phyloP scores from a whole-genome alignment of 2,888 invertebrate species.

The Tachina grossa region DNA sequence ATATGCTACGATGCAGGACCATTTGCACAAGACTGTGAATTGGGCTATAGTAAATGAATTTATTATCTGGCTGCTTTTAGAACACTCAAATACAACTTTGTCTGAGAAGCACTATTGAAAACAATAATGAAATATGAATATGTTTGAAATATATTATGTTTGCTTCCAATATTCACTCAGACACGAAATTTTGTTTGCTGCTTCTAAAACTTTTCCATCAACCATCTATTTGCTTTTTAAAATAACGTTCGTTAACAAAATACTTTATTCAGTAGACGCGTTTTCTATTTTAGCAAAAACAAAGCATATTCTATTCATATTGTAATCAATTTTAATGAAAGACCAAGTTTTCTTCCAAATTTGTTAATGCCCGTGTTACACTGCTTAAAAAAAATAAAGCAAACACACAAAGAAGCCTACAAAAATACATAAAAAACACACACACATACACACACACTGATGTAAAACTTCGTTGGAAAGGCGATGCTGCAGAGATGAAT shows the following conservation, averaged over 20 bases:
- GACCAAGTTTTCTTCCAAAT: conserved; percentile 45
- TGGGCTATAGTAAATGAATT: no score
- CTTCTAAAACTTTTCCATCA: neutral
- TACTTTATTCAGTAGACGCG: neutral
- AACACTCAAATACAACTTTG: no score
- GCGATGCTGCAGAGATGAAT: neutral
- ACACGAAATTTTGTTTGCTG: neutral
- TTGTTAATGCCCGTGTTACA: neutral
- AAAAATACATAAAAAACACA: neutral
- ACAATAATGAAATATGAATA: no score
- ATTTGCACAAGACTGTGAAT: no score
- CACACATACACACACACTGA: neutral
- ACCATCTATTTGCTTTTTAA: neutral
- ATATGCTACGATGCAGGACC: no score
- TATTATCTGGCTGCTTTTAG: no score
- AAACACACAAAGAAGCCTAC: neutral
- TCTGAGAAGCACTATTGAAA: no score
- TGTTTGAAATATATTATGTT: no score
- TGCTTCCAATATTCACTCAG: no score
- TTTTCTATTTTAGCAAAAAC: neutral
- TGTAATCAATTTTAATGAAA: conserved; percentile 46
- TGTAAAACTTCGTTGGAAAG: no score
- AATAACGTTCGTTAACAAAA: neutral
- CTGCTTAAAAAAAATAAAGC: conserved; percentile 26
- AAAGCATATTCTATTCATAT: neutral